Conservation (phyloP, 2,888 invertebrate genomes). For the Tetranychus truncatus region DNA sequence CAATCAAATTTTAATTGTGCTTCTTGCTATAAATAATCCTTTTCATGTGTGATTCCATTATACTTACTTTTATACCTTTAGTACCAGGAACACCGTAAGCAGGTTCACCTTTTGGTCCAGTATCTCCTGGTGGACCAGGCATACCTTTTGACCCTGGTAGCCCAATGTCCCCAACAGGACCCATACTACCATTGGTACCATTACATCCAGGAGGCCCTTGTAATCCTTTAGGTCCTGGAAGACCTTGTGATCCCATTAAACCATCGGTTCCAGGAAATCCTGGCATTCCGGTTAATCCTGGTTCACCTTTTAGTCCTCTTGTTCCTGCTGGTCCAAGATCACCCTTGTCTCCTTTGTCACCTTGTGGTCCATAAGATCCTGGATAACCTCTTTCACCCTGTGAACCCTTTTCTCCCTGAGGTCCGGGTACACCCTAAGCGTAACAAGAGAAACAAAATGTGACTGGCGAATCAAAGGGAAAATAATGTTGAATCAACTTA, state of each 20-base stretch:
- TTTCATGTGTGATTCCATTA: too few relatives aligned
- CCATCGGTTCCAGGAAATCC: conserved; percentile 37
- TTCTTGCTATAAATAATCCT: too few relatives aligned
- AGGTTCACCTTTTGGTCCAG: conserved; percentile 61
- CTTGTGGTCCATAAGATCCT: background rate
- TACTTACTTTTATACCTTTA: background rate
- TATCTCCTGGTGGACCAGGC: conserved; percentile 34
- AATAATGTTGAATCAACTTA: background rate
- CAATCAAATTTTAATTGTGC: too few relatives aligned
- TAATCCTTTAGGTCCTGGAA: background rate
- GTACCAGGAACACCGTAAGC: conserved; percentile 43
- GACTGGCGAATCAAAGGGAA: background rate
- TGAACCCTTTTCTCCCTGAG: conserved; percentile 31
- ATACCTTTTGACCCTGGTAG: conserved; percentile 45
- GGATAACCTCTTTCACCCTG: conserved; percentile 24
- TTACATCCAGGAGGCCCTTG: background rate
- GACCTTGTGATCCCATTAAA: background rate
- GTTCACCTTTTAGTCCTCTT: background rate
- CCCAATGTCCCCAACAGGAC: conserved; percentile 49
- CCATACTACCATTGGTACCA: conserved; percentile 31
- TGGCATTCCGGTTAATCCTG: background rate
- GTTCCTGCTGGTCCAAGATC: background rate
- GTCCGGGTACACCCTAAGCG: conserved; percentile 26
- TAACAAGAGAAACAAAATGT: too few relatives aligned
- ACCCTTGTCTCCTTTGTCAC: background rate